These are phyloP conservation scores for Eupleurogrammus muticus DNA, from an alignment of 2,797 vertebrate species.

Conservation along the genomic window DNA sequence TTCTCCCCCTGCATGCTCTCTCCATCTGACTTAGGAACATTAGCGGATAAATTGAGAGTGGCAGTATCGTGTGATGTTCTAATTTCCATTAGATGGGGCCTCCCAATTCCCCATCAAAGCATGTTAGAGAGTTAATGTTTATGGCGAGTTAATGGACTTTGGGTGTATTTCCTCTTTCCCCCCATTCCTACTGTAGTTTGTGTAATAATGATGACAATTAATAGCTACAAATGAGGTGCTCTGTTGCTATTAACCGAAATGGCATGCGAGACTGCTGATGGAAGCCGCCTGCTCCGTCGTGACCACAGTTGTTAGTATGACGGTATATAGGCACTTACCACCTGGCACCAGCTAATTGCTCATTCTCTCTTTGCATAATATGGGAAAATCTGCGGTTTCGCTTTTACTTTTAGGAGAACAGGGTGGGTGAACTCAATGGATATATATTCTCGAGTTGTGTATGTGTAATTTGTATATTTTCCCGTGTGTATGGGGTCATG, in stretches of 20 bases:
- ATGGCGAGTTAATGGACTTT: slow-evolving; percentile 87
- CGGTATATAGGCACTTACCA: slow-evolving; percentile 66
- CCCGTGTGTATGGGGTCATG: slow-evolving; percentile 11
- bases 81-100: slow-evolving; percentile 78
- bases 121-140: slow-evolving; percentile 85
- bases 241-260: slow-evolving; percentile 83
- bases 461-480: slow-evolving; percentile 38
- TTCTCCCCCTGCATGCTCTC: slow-evolving; percentile 23
- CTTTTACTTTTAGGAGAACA: slow-evolving; percentile 51
- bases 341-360: slow-evolving; percentile 71
- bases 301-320: slow-evolving; percentile 67
- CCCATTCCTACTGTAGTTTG: slow-evolving; percentile 77
- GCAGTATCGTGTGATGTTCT: slow-evolving; percentile 69
- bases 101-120: slow-evolving; percentile 78
- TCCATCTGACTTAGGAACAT: slow-evolving; percentile 73
- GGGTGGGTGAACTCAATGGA: slow-evolving; percentile 37
- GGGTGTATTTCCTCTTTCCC: slow-evolving; percentile 74
- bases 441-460: slow-evolving; percentile 51
- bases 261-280: slow-evolving; percentile 67
- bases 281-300: slow-evolving; percentile 67
- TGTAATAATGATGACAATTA: slow-evolving; percentile 88
- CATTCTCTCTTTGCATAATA: slow-evolving; percentile 64
- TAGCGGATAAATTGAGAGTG: slow-evolving; percentile 79
- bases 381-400: slow-evolving; percentile 60
- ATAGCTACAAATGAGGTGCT: slow-evolving; percentile 83